Base-by-base conservation (phyloP, 2,113 vertebrate species). In the Apodemus sylvaticus region DNA sequence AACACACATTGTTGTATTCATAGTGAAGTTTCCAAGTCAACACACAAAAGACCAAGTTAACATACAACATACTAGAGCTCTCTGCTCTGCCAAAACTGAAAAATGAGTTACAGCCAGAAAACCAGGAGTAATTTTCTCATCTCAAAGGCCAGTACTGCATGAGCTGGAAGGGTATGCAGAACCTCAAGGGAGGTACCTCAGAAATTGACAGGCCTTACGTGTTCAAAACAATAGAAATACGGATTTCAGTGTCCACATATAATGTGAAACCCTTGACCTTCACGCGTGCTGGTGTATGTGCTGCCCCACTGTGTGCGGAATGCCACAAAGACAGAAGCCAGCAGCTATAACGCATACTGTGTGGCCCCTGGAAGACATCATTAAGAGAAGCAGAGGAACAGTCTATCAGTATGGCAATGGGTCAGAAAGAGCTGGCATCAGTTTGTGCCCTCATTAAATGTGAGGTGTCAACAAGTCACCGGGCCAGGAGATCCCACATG, bases 1-100 rank as follows among this genome's bases (percentile, higher is more conserved):
- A 53, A 79, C 11, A 73, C 39, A 60, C 53, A 48, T n/a, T 53
- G n/a, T 64, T 91, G 1, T 64, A 89, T 94, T 89, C 55, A 39
- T 83, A n/a, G 42, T 93, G 83, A 91, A n/a, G 87, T 93, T 97
- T 94, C 55, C 14, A 90, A 86, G 76, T 60, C 90, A 93, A 92
- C 58, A 71, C 55, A 91, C 39, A 66, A 64, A 96, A 94, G 89
- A 51, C 24, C 60, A 73, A 92, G 39, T 91, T 94, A 96, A 71
- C 58, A 85, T 31, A 92, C 48, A 51, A 55, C 89, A 94, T 79
- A 91, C 83, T 79, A 70, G 48, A 76, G 45, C 83, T 58, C 86
- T 73, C 39, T 96, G 64, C 74, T 85, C 74, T 55, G 45, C 55
- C n/a, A 79, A 96, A 93, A 90, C 74, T 94, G n/a, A 87, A 95